Conservation (phyloP, 2,797 vertebrate species). For the Syndactyla subalaris region DNA sequence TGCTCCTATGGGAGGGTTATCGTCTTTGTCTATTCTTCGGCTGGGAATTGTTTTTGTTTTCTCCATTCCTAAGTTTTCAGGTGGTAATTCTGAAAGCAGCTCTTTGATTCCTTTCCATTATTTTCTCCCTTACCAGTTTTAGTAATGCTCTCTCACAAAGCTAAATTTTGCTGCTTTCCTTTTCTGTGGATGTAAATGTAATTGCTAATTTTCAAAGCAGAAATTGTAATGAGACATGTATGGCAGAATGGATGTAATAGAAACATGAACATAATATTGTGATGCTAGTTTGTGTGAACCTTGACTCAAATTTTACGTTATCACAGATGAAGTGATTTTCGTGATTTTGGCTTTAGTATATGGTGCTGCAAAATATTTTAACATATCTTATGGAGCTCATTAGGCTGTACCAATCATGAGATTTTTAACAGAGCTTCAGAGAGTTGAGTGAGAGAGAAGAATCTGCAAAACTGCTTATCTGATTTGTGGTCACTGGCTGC, state of each 20-base stretch:
- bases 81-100: background rate
- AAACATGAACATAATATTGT: background rate
- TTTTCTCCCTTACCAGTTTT: background rate
- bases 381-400: background rate
- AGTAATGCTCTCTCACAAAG: background rate
- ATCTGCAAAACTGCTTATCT: accelerated
- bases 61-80: conserved; percentile 5
- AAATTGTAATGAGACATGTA: background rate
- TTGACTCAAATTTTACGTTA: background rate
- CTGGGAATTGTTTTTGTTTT: conserved; percentile 35
- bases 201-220: background rate
- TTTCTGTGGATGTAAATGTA: background rate
- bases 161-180: background rate
- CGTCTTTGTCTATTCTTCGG: conserved; percentile 73
- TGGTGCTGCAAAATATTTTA: background rate
- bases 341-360: background rate
- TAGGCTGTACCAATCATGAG: background rate
- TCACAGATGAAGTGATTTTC: background rate
- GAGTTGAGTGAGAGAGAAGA: background rate
- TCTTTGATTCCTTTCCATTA: background rate
- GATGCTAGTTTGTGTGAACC: background rate
- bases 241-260: background rate
- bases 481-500: background rate
- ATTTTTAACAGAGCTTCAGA: background rate
- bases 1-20: conserved; percentile 69